These are phyloP conservation scores for Dyspetes luteomarginatus DNA, from an alignment of 2,888 invertebrate species.

Conservation along the genomic window DNA sequence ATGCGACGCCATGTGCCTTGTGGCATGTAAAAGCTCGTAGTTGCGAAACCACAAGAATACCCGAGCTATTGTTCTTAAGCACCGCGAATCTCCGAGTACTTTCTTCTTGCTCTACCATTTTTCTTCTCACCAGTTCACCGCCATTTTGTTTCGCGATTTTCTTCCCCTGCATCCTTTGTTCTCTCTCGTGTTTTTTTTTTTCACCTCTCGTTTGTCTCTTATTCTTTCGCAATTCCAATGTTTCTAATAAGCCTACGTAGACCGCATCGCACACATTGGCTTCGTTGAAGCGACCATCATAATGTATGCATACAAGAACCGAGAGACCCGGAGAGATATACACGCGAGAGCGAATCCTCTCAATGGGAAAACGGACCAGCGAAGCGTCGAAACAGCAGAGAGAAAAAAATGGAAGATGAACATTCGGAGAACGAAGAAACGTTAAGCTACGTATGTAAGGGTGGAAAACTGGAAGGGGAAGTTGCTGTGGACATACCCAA, in stretches of 20 bases:
- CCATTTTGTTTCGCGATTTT: slow-evolving; percentile 2
- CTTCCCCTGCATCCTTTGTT: not conserved
- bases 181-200: not conserved
- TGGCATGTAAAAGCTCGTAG: not conserved
- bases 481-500: slow-evolving; percentile 2
- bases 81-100: slow-evolving; percentile 11
- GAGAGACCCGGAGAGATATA: not conserved
- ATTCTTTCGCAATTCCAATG: slow-evolving; percentile 22
- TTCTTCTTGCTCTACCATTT: slow-evolving; percentile 12
- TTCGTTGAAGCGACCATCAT: slow-evolving; percentile 58
- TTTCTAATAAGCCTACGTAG: slow-evolving; percentile 57
- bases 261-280: slow-evolving; percentile 61
- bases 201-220: slow-evolving; percentile 14
- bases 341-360: slow-evolving; percentile 45
- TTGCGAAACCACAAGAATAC: slow-evolving; percentile 31
- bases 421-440: slow-evolving; percentile 3
- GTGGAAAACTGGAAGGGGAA: slow-evolving; percentile 24
- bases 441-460: not conserved
- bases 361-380: slow-evolving; percentile 32
- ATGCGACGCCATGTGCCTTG: not conserved
- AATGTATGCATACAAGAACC: slow-evolving; percentile 16
- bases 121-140: not conserved
- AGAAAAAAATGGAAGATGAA: slow-evolving; percentile 11
- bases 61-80: slow-evolving; percentile 40
- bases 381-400: slow-evolving; percentile 44